Evolutionary conservation across 1,140 invertebrate species (phyloP), one percentile per base, ranked within the genome.

Genomic region (Saccostrea echinata): DNA sequence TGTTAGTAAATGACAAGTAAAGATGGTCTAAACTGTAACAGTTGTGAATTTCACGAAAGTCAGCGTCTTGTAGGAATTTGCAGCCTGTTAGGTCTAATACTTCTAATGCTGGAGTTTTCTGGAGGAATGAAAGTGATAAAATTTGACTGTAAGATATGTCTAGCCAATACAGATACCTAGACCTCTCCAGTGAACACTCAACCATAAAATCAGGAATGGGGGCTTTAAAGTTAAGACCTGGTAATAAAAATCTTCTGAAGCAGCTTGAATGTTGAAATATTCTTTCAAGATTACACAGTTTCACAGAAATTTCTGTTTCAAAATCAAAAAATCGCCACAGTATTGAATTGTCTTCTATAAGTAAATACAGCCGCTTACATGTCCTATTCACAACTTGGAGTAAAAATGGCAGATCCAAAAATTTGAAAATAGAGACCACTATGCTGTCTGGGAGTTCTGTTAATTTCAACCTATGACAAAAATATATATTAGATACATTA

Each of bases 381-480:
- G 64, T n/a, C 24, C 64, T 24, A 68, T 68, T 68, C 2, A 0
- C 64, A 24, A 68, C n/a, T 3, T 24, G n/a, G 24, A 12, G 24
- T 30, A 71, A 71, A 12, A 30, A 27, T 68, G 24, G 21, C 27
- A 71, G 24, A 71, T 71, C 24, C 1, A 71, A 27, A 30, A 30
- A 30, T 71, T 71, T 71, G n/a, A 30, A 71, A 71, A 24, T 71
- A 71, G 68, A 71, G 24, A 71, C 24, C 30, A 71, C 24, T 71
- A 30, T 30, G 24, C 27, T 71, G 24, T 71, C 68, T 71, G 68
- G 24, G 68, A 71, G 68, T 71, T 71, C 24, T 24, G n/a, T 30
- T 33, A 71, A 71, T 33, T 71, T 71, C 8, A 30, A 24, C n/a
- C 9, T 13, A 30, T 27, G 30, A 71, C 68, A 71, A 24, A 71